phyloP scores from a whole-genome alignment of 2,113 vertebrate species.

The Apodemus speciosus region DNA sequence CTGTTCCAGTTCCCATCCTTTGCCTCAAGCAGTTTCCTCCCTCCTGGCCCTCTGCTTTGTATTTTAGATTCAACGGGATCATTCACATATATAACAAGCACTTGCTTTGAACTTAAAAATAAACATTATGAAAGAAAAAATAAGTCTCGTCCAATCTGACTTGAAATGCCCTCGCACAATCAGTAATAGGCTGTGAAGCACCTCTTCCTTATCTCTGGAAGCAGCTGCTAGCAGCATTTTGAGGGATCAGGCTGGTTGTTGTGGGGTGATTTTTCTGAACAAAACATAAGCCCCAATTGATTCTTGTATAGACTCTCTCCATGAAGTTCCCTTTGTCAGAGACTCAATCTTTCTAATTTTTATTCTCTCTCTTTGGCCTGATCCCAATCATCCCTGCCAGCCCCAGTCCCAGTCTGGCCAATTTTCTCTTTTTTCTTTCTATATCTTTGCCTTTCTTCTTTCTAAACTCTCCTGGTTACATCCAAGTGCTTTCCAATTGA shows the following conservation, averaged over 20 bases:
- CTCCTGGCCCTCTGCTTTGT: conserved; percentile 77
- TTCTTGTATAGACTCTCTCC: conserved; percentile 61
- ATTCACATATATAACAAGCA: conserved; percentile 85
- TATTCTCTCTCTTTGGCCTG: conserved; percentile 59
- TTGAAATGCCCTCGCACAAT: conserved; percentile 90
- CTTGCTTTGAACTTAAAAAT: conserved; percentile 91
- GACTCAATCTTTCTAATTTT: conserved; percentile 61
- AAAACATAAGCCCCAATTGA: conserved; percentile 76
- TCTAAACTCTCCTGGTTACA: conserved; percentile 58
- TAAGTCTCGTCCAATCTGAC: conserved; percentile 83
- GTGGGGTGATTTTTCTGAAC: conserved; percentile 69
- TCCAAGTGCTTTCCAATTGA: conserved; percentile 65
- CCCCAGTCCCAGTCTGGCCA: neutral
- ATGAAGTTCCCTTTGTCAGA: conserved; percentile 53
- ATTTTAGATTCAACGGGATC: conserved; percentile 88
- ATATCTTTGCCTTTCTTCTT: conserved; percentile 6
- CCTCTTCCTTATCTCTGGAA: conserved; percentile 88
- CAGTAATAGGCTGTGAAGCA: conserved; percentile 90
- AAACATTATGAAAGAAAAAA: conserved; percentile 69
- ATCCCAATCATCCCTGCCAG: conserved; percentile 65
- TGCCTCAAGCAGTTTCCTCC: neutral
- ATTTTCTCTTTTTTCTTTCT: neutral
- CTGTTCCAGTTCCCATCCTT: neutral
- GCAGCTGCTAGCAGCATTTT: conserved; percentile 86
- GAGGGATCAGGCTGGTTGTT: conserved; percentile 78